Evolutionary conservation across 2,113 vertebrate genomes (phyloP), one percentile per base, ranked within the genome.

Genomic region (Myotis yumanensis): DNA sequence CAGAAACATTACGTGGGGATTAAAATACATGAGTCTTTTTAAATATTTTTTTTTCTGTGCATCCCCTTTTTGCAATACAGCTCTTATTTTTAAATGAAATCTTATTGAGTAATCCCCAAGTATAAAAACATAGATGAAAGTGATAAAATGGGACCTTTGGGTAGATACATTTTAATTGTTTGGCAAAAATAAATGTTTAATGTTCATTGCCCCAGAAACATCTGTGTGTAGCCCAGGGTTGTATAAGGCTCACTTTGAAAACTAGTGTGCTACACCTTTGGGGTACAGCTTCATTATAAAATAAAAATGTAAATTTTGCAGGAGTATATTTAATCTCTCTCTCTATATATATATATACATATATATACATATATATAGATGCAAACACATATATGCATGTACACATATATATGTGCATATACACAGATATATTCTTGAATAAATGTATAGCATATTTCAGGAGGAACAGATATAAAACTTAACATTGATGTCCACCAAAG

Each of bases 161-260:
- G 40, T 35, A 68, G 22, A 80, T 28, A 43, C 20, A 68, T 91
- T 93, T 87, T 51, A 84, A 95, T 76, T 71, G 25, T 87, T 91
- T 96, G 40, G 69, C 28, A 94, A 93, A 95, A 91, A 57, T 92
- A 90, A 93, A 87, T 88, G 23, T 84, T 90, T 54, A 75, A 82
- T 89, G 95, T 95, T 86, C 18, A 84, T 43, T 86, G 18, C n/a
- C 71, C 17, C 43, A 37, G 76, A 86, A 93, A 89, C 8, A 79
- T 48, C 25, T 79, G 30, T 80, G 35, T 20, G 35, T 51, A 59
- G 15, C 57, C 54, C 11, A n/a, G 8, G n/a, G 18, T 51, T 88
- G 0, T 12, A 22, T 15, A 82, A 17, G 88, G 23, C 54, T 93
- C 46, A 89, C 64, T 92, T 82, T 88, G 40, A 95, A 92, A 94